A percentile compares a stretch with the other conserved stretches of the same genome.
phyloP scores from a whole-genome alignment of 2,888 invertebrate genomes.

The Papilio protenor region DNA sequence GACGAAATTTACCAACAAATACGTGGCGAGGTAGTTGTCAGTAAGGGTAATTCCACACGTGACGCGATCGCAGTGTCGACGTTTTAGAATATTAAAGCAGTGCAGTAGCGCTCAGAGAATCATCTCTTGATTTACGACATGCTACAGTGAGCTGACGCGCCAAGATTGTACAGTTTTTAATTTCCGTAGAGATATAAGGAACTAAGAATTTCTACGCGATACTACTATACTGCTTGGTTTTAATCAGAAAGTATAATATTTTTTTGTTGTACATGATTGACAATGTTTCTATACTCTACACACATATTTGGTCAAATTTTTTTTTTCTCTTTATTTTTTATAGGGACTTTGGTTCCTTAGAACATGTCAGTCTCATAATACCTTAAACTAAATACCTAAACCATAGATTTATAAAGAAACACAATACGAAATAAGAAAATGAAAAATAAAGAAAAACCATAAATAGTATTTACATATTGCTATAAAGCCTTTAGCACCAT shows the following conservation, averaged over 20 bases:
- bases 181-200: neutral
- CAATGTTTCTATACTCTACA: neutral
- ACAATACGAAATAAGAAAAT: too few species aligned
- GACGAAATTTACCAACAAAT: slow-evolving; percentile 39
- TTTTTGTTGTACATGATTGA: too few species aligned
- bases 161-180: slow-evolving; percentile 4
- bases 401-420: too few species aligned
- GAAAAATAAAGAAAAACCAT: too few species aligned
- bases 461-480: too few species aligned
- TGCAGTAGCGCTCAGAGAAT: slow-evolving; percentile 39
- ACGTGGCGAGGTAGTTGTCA: slow-evolving; percentile 45
- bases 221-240: neutral
- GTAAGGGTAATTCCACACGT: slow-evolving; percentile 53
- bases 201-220: neutral
- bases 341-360: too few species aligned
- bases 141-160: slow-evolving; percentile 9
- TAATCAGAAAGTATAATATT: neutral
- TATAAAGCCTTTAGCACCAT: too few species aligned
- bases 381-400: too few species aligned
- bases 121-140: slow-evolving; percentile 38
- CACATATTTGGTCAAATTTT: too few species aligned
- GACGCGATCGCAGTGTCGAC: slow-evolving; percentile 48
- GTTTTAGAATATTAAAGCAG: slow-evolving; percentile 53
- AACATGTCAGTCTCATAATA: too few species aligned
- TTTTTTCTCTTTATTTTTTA: too few species aligned